phyloP scores from a whole-genome alignment of 1,140 invertebrate species.

The Marisa cornuarietis region DNA sequence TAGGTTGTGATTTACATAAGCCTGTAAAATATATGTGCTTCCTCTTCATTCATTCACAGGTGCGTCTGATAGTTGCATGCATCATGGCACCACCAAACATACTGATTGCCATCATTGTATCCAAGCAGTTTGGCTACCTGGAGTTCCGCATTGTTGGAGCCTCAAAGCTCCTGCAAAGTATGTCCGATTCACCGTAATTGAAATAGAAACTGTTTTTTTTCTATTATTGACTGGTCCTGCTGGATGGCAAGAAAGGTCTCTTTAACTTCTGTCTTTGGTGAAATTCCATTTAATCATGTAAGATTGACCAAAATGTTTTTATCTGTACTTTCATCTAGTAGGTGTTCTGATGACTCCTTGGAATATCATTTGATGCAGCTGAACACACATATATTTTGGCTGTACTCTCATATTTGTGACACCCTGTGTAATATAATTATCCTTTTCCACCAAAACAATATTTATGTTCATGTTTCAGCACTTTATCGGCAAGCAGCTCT shows the following conservation, averaged over 20 bases:
- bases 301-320: background rate
- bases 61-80: constrained; percentile 44
- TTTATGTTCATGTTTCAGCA: constrained; percentile 37
- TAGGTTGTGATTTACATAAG: too few species aligned
- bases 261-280: too few species aligned
- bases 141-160: constrained; percentile 59
- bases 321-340: background rate
- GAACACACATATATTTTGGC: too few species aligned
- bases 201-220: background rate
- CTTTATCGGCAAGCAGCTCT: constrained; percentile 51
- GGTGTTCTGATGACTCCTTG: too few species aligned
- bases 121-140: constrained; percentile 55
- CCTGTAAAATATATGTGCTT: background rate
- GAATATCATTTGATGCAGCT: too few species aligned
- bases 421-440: too few species aligned
- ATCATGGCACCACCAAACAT: constrained; percentile 52
- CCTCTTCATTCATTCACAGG: constrained; percentile 37
- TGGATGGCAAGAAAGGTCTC: too few species aligned
- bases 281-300: too few species aligned
- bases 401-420: too few species aligned
- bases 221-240: too few species aligned
- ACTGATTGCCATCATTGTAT: constrained; percentile 47
- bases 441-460: background rate
- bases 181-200: constrained; percentile 21
- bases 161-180: constrained; percentile 49